Base-by-base conservation (phyloP, 2,113 vertebrate genomes). In the Aegithalos caudatus region DNA sequence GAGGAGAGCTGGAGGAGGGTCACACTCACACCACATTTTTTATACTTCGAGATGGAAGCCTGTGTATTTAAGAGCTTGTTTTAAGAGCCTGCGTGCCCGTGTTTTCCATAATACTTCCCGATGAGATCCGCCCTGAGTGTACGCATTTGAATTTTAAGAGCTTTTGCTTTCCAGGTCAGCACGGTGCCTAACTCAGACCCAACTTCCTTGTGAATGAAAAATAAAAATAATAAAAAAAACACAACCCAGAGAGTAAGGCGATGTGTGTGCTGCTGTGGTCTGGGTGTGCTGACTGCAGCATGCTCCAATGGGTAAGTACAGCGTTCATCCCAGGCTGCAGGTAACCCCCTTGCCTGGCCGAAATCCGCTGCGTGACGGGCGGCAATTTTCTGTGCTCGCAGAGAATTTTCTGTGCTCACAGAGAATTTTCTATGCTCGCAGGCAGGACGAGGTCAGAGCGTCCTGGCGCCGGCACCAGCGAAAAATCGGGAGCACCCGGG, bases 151-250 rank as follows among this genome's bases (percentile, higher is more conserved):
- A 87, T 95, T 82, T 76, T 87, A 82, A 83, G 85, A 60, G 94
- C 77, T 85, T 86, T 87, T 42, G 40, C 77, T 86, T 93, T 87
- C 67, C 93, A 60, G 94, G 57, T 83, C 96, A 78, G 57, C 2
- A 10, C 14, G 4, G 66, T 80, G 72, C 66, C 62, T 18, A 80
- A 79, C 65, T 77, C 21, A 5, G 42, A 64, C 81, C 44, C 57
- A 25, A 37, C 48, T 74, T 84, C 57, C 44, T 47, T 65, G 72
- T 69, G 92, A 78, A 82, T 84, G 87, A 79, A 57, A 84, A 77
- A 92, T n/a, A 28, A 61, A 38, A 61, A 61, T 12, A 28, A 24
- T 9, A 18, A 19, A 25, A 12, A n/a, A n/a, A n/a, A n/a, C n/a
- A n/a, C n/a, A n/a, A n/a, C 22, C 33, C 11, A 14, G 6, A 22